Percentiles rank a stretch among this genome's conserved stretches.
Conservation (phyloP, 2,113 vertebrate genomes). For the Hydrolagus affinis region DNA sequence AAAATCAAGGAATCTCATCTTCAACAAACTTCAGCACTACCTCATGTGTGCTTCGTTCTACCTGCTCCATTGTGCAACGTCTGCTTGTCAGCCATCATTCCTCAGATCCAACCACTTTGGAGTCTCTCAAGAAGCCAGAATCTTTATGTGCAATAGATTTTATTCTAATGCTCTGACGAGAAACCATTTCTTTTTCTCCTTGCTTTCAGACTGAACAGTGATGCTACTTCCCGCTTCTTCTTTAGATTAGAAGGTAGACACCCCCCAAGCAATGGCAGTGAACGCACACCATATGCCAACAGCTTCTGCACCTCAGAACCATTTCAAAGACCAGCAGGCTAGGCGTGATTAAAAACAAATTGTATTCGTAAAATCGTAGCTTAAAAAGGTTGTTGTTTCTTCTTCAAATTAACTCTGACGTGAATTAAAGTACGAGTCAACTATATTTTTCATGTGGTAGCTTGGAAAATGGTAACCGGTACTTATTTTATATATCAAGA, state of each 20-base stretch:
- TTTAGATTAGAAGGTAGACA: conserved; percentile 22
- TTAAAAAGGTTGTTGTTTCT: background rate
- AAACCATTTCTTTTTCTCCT: conserved; percentile 23
- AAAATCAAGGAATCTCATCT: conserved; percentile 2
- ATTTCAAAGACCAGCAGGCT: conserved; percentile 9
- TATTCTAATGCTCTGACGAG: conserved; percentile 15
- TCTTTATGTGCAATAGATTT: background rate
- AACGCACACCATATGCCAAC: conserved; percentile 4
- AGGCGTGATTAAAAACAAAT: conserved; percentile 20
- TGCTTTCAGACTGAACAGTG: conserved; percentile 29
- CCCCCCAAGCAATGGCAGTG: conserved; percentile 16
- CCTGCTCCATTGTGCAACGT: conserved; percentile 28
- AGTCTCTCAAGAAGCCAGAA: conserved; percentile 15
- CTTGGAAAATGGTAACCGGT: background rate
- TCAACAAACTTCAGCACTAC: conserved; percentile 12
- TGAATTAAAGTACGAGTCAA: too few relatives aligned
- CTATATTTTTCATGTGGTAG: background rate
- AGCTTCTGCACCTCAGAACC: conserved; percentile 18
- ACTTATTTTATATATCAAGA: too few relatives aligned
- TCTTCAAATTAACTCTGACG: background rate
- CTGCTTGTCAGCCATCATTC: conserved; percentile 21
- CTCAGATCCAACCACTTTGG: conserved; percentile 6
- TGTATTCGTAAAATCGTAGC: conserved; percentile 12
- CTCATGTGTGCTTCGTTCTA: background rate
- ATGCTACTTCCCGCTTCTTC: conserved; percentile 28